Base-by-base conservation (phyloP, 2,888 invertebrate species). In the Agriopis leucophaearia region DNA sequence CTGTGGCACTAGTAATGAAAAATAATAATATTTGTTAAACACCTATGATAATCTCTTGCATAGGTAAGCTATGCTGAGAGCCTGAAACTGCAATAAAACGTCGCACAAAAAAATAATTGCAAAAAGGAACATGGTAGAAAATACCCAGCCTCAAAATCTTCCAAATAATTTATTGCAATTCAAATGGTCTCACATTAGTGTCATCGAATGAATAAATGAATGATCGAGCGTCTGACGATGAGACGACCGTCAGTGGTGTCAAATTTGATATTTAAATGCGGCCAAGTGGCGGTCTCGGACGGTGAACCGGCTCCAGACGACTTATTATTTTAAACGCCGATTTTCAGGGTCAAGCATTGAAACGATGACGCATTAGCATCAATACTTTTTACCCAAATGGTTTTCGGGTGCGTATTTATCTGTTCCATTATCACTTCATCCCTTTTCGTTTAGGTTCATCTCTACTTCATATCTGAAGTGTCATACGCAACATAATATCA, bases 181-280 rank as follows among this genome's bases (percentile, higher is more conserved):
- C 50, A 59, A 16, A 59, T 50, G 13, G 50, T 16, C 59, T 62
- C 52, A 72, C 58, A 72, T 74, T 74, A 52, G 54, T 69, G 66
- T 73, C 73, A 74, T 69, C 70, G 64, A 66, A 66, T 55, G 73
- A 74, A 74, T 79, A 69, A 71, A 66, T 76, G 64, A 77, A 72
- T 74, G 67, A 67, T 61, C 42, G 64, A 35, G 10, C 57, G 57
- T 57, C 57, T 36, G 57, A 72, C 51, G 56, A 62, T 47, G 54
- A 42, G 44, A 61, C 58, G 64, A 62, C 68, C 57, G 72, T 72
- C 66, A 60, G 65, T 70, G 66, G 72, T 64, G 64, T 71, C 70
- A 67, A 55, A 78, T 77, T 76, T 70, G 69, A 73, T 76, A 80
- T 77, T 79, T 73, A 79, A 81, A 77, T 78, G 48, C 36, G 60